Evolutionary conservation across 2,888 invertebrate genomes (phyloP).

Genomic region (Oscheius sp.): DNA sequence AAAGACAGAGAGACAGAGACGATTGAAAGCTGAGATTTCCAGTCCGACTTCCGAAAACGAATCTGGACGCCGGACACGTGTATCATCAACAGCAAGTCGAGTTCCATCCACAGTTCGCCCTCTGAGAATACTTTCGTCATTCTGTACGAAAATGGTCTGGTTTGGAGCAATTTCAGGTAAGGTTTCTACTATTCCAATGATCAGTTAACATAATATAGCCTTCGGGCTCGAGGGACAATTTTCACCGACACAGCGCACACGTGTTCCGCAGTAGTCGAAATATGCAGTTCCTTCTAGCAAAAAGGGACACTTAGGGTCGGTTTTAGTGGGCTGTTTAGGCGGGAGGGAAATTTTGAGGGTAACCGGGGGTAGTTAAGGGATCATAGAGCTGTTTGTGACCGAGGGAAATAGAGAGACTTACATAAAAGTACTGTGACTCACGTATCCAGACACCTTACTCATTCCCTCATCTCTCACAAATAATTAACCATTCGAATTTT

Average conservation of each 20-base stretch:
- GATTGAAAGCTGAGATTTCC: constrained; percentile 17
- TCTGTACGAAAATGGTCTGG: constrained; percentile 73
- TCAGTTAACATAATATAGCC: too few species aligned
- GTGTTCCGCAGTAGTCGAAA: constrained; percentile 20
- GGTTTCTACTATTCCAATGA: too few species aligned
- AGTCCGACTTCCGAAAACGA: constrained; percentile 68
- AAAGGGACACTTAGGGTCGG: constrained; percentile 1
- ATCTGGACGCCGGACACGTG: constrained; percentile 74
- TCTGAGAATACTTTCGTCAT: constrained; percentile 74
- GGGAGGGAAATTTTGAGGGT: background rate
- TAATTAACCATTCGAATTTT: too few species aligned
- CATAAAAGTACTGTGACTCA: too few species aligned
- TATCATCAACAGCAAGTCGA: constrained; percentile 68
- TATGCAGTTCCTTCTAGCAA: constrained; percentile 17
- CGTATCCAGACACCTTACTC: too few species aligned
- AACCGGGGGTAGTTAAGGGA: too few species aligned
- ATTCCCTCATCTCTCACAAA: too few species aligned
- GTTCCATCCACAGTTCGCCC: constrained; percentile 70
- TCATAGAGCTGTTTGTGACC: too few species aligned
- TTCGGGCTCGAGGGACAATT: too few species aligned
- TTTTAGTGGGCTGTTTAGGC: constrained; percentile 6
- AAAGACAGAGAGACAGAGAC: too few species aligned
- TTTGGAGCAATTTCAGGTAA: constrained; percentile 73
- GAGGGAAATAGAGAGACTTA: too few species aligned
- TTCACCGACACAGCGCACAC: constrained; percentile 10